Evolutionary conservation across 2,113 vertebrate genomes (phyloP).

Genomic region (Strigops habroptila): DNA sequence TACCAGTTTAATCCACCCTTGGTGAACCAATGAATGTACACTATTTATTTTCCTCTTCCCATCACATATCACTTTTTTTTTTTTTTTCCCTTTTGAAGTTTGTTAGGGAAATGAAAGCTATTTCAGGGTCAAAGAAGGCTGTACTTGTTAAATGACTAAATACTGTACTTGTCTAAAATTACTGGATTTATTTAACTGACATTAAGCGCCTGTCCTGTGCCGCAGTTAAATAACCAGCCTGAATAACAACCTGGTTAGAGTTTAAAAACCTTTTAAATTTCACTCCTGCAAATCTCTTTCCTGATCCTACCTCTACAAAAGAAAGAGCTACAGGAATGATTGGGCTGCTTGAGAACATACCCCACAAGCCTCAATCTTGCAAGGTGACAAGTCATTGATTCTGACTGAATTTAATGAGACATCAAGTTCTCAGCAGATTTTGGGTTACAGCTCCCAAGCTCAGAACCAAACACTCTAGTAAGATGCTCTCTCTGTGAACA

Average conservation of each 20-base stretch:
- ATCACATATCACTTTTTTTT: fast-evolving
- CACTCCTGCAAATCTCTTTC: background rate
- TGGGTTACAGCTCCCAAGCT: background rate
- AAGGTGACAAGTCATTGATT: background rate
- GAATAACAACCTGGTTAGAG: background rate
- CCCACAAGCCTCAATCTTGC: background rate
- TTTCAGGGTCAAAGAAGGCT: background rate
- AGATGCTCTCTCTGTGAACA: background rate
- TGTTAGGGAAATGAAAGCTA: background rate
- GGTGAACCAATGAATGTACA: background rate
- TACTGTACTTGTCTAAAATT: background rate
- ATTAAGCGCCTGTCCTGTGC: background rate
- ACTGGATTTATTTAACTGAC: background rate
- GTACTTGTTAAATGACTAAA: background rate
- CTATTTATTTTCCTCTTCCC: background rate
- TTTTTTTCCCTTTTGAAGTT: background rate
- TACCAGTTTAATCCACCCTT: background rate
- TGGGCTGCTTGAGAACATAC: background rate
- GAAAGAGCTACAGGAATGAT: background rate
- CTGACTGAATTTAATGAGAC: background rate
- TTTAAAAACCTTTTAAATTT: background rate
- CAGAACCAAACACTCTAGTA: background rate
- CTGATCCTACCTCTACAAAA: background rate
- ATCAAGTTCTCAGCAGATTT: background rate
- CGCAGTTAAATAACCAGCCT: background rate